These are phyloP conservation scores for Gryllus bimaculatus DNA, from an alignment of 1,140 invertebrate genomes.

Conservation along the genomic window DNA sequence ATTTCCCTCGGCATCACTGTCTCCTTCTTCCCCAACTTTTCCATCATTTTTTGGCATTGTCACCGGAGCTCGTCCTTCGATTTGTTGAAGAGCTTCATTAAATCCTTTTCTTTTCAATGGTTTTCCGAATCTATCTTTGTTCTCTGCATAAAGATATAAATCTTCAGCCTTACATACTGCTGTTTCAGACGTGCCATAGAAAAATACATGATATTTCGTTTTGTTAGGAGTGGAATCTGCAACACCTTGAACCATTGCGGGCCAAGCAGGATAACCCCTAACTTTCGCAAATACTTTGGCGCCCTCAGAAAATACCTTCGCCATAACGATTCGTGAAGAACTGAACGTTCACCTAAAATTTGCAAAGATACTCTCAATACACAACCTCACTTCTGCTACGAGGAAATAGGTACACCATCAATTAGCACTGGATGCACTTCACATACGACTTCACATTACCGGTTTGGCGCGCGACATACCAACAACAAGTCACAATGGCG, in stretches of 20 bases:
- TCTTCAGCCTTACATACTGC: conserved; percentile 43
- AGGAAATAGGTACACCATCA: too few species aligned
- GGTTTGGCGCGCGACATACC: too few species aligned
- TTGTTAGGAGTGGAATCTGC: conserved; percentile 60
- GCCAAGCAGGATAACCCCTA: conserved; percentile 92
- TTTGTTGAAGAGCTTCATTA: conserved; percentile 46
- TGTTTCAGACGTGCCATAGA: conserved; percentile 86
- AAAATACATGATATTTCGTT: conserved; percentile 80
- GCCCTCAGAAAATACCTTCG: conserved; percentile 62
- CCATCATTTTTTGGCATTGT: conserved; percentile 15
- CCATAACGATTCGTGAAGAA: conserved; percentile 32
- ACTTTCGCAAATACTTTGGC: conserved; percentile 94
- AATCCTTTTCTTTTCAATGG: conserved; percentile 50
- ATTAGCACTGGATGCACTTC: too few species aligned
- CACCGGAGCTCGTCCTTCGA: conserved; percentile 25
- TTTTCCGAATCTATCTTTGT: conserved; percentile 57
- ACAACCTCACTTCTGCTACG: too few species aligned
- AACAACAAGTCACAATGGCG: too few species aligned
- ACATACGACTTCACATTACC: too few species aligned
- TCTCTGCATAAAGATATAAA: conserved; percentile 43
- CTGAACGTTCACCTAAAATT: too few species aligned
- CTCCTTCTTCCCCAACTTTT: conserved; percentile 18
- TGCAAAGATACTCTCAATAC: too few species aligned
- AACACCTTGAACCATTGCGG: conserved; percentile 66
- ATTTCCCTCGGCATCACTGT: conserved; percentile 42